Base-by-base conservation (phyloP, 2,113 vertebrate genomes). In the Tetrax tetrax region DNA sequence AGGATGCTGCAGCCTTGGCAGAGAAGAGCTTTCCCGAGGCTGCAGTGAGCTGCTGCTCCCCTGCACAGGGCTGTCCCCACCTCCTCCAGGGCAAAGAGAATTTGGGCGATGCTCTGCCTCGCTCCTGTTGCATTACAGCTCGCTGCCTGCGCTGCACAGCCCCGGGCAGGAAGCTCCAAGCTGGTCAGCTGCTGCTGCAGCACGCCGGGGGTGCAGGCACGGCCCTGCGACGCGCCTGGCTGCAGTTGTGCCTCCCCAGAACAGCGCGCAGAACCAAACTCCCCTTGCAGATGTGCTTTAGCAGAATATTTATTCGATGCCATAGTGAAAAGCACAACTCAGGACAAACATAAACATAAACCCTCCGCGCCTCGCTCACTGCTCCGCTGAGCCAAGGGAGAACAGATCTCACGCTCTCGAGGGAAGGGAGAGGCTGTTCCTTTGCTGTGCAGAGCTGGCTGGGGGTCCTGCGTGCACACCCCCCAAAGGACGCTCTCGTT, bases 271-370 rank as follows among this genome's bases (percentile, higher is more conserved):
- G 31, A 37, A 91, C 75, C 65, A 72, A 64, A 7, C 13, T 68
- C 4, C 1, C 38, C n/a, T 25, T 43, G 48, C 68, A 31, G n/a
- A 78, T 64, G 74, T 93, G 90, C 90, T 92, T 93, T 16, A 96
- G 96, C 90, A 87, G 92, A 92, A 7, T 81, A 83, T 96, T 95
- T 96, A 96, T 95, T 96, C 76, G 68, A 78, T 41, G 80, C 90
- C 69, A 75, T 87, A 86, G 92, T 90, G 92, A 92, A 68, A 88
- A 94, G 95, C 94, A 89, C 70, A 90, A 94, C 92, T 91, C 24
- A 0, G 87, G 87, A 94, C 92, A 94, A 96, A 96, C 85, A 84
- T n/a, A 38, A 38, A 38, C 38, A 38, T 11, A 72, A 72, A 31
- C 78, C 56, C 76, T 94, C 75, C 24, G 69, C 87, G 89, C 85